Base-by-base conservation (phyloP, 2,797 vertebrate species). In the Arnoldichthys spilopterus region DNA sequence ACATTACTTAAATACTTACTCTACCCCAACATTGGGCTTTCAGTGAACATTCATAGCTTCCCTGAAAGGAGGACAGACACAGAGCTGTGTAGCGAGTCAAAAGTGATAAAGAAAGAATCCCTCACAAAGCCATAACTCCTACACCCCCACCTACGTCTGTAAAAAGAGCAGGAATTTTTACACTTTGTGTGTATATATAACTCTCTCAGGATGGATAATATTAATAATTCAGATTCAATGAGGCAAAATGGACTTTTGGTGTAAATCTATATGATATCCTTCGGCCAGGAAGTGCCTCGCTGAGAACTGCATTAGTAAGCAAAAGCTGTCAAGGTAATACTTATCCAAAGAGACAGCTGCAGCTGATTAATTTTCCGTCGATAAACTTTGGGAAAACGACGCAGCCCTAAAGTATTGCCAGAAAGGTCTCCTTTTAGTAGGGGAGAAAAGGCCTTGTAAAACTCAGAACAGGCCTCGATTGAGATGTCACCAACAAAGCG, bases 181-280 rank as follows among this genome's bases (percentile, higher is more conserved):
- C 89, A 86, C 80, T 82, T 62, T 84, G 76, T 70, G 80, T 82
- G 85, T 85, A 86, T 87, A 90, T 87, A 88, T 79, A 86, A 47
- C 74, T 77, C 74, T 63, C 82, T 78, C 78, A 63, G 82, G 67
- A 85, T 58, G 63, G 79, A 84, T 73, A 72, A 32, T 70, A 88
- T 88, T 76, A 90, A 92, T 93, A 87, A 92, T 92, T 92, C 49
- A 93, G 86, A 80, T 79, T 75, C 77, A 82, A 86, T 81, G 81
- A 66, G 73, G 72, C 76, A 79, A 86, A 91, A 93, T 92, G 89
- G 91, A 87, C 83, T 93, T 93, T 91, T 80, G 80, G 66, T 87
- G 89, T 90, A 89, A 88, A 91, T 91, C 87, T 85, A 85, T 85
- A 82, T 22, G 71, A 49, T 30, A 74, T 74, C 78, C 76, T 82